Conservation (phyloP, 2,888 invertebrate genomes). For the Spialia ferax region DNA sequence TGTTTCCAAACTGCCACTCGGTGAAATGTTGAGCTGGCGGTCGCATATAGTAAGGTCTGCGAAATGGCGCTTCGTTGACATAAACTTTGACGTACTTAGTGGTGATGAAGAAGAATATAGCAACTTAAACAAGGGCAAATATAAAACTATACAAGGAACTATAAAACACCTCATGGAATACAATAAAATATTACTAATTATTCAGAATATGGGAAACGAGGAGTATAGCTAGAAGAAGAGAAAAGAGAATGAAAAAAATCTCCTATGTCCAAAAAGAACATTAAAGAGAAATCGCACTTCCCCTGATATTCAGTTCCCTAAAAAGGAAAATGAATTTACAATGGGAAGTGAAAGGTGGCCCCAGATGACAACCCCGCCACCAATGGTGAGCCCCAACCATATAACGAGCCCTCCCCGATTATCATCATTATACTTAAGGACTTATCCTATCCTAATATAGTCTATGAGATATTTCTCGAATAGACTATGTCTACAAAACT, state of each 20-base stretch:
- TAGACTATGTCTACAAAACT: too few relatives aligned
- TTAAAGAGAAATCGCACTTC: not conserved
- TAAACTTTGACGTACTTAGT: not conserved
- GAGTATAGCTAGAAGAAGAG: not conserved
- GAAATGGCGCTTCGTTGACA: not conserved
- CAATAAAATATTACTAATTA: too few relatives aligned
- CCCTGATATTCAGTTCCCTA: not conserved
- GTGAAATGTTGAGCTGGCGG: not conserved
- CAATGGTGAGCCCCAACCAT: not conserved
- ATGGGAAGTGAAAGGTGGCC: constrained; percentile 5
- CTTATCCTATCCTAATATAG: too few relatives aligned
- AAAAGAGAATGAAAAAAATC: not conserved
- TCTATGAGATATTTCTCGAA: not conserved
- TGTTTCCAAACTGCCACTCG: not conserved
- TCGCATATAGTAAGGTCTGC: not conserved
- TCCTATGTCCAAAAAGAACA: too few relatives aligned
- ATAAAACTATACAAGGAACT: not conserved
- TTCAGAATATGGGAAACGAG: not conserved
- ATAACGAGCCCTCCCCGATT: constrained; percentile 1
- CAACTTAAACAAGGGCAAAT: too few relatives aligned
- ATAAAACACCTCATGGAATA: too few relatives aligned
- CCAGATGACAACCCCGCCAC: not conserved
- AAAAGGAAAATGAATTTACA: not conserved
- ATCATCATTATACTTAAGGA: too few relatives aligned
- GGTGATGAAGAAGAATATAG: too few relatives aligned